Percentiles rank a stretch among this genome's conserved stretches.
phyloP scores from a whole-genome alignment of 2,113 vertebrate genomes.

The Salvator merianae region DNA sequence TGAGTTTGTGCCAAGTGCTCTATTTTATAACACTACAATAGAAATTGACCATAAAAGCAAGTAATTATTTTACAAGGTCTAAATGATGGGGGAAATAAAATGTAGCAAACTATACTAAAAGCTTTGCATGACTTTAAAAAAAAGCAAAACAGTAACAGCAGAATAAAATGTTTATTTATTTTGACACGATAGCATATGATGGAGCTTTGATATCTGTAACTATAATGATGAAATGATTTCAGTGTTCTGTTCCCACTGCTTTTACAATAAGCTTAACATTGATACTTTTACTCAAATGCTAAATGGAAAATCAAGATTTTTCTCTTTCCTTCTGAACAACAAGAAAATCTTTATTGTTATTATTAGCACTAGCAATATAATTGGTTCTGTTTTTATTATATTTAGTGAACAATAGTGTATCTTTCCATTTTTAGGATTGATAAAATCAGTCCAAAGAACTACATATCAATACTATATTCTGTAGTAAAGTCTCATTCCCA shows the following conservation, averaged over 20 bases:
- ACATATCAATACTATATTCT: too few relatives aligned
- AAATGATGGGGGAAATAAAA: conserved; percentile 41
- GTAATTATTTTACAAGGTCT: conserved; percentile 44
- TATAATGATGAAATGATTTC: neutral
- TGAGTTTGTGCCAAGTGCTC: conserved; percentile 31
- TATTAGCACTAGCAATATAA: too few relatives aligned
- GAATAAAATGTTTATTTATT: neutral
- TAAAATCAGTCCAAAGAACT: too few relatives aligned
- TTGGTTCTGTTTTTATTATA: too few relatives aligned
- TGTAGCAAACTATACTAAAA: conserved; percentile 40
- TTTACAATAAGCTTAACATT: conserved; percentile 14
- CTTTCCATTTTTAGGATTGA: too few relatives aligned
- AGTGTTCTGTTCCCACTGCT: neutral
- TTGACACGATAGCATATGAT: neutral
- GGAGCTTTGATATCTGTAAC: neutral
- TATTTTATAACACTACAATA: conserved; percentile 30
- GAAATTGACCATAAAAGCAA: conserved; percentile 29
- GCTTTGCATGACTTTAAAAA: neutral
- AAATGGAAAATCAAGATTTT: neutral
- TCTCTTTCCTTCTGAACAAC: neutral
- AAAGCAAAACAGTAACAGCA: neutral
- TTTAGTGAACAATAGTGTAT: conserved; percentile 16
- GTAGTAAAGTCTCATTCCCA: too few relatives aligned
- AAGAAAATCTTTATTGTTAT: neutral
- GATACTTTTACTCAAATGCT: neutral